Percentiles rank a stretch among this genome's conserved stretches.
Evolutionary conservation across 2,888 invertebrate species (phyloP).

Genomic region (Melinaea menophilus): DNA sequence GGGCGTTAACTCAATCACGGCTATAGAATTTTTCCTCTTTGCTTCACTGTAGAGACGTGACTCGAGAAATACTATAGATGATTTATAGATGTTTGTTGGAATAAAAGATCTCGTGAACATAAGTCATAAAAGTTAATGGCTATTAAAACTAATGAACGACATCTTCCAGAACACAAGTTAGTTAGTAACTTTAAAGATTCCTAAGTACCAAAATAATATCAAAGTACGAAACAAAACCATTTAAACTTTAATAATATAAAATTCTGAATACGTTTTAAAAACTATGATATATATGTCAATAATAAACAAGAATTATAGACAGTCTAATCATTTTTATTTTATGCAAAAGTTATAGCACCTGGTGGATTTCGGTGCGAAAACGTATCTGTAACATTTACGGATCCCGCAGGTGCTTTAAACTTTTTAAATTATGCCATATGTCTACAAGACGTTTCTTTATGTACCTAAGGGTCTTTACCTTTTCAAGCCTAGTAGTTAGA

Average conservation of each 20-base stretch:
- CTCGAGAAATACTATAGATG: slow-evolving; percentile 13
- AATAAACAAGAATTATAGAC: neutral
- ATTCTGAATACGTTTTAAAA: no score
- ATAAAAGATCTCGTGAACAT: neutral
- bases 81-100: neutral
- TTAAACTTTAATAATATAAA: no score
- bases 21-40: slow-evolving; percentile 57
- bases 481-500: no score
- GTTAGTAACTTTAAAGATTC: no score
- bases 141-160: no score
- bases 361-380: neutral
- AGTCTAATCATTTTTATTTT: neutral
- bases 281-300: neutral
- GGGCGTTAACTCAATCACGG: slow-evolving; percentile 68
- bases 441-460: neutral
- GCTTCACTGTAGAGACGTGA: slow-evolving; percentile 20
- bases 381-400: neutral
- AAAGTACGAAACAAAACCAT: no score
- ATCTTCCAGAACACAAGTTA: no score
- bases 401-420: neutral
- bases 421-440: neutral
- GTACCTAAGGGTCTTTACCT: no score
- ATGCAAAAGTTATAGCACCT: neutral
- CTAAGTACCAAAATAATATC: no score
- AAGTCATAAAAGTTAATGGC: no score